Evolutionary conservation across 2,888 invertebrate genomes (phyloP).

Genomic region (Campoplex capitator): DNA sequence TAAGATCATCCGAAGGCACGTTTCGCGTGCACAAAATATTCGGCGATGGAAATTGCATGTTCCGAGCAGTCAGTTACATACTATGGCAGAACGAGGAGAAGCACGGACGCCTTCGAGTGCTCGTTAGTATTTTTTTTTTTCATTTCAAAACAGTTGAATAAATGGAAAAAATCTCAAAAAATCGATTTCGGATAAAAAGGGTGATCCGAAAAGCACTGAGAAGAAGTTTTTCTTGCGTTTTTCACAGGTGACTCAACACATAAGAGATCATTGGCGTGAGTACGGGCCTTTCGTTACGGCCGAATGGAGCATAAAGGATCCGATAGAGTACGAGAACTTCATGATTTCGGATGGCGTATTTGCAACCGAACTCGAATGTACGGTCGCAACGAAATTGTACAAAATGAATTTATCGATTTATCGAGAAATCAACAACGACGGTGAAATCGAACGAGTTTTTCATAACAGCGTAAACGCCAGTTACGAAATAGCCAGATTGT

Average conservation of each 20-base stretch:
- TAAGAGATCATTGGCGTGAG: conserved; percentile 78
- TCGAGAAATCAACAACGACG: conserved; percentile 72
- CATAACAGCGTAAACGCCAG: conserved; percentile 72
- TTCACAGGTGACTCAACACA: conserved; percentile 78
- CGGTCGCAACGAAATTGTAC: conserved; percentile 78
- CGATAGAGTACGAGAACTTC: conserved; percentile 75
- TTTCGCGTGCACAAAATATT: conserved; percentile 80
- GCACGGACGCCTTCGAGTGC: conserved; percentile 76
- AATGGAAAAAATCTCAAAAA: not conserved
- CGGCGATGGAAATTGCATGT: conserved; percentile 82
- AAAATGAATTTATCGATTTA: conserved; percentile 80
- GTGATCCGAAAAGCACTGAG: too few species aligned
- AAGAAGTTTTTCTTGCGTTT: not conserved
- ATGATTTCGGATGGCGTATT: conserved; percentile 80
- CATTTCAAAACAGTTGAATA: not conserved
- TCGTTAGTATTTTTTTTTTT: conserved; percentile 69
- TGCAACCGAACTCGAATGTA: conserved; percentile 80
- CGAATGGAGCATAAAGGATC: conserved; percentile 79
- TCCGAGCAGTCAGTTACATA: conserved; percentile 80
- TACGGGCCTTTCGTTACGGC: conserved; percentile 79
- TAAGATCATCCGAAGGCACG: conserved; percentile 78
- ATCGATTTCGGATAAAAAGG: not conserved
- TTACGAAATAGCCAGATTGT: conserved; percentile 76
- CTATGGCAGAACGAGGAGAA: conserved; percentile 80
- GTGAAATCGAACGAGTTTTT: conserved; percentile 77